Percentiles rank a stretch among this genome's conserved stretches.
These are phyloP conservation scores for Ormyrus nitidulus DNA, from an alignment of 2,888 invertebrate genomes.

Conservation along the genomic window DNA sequence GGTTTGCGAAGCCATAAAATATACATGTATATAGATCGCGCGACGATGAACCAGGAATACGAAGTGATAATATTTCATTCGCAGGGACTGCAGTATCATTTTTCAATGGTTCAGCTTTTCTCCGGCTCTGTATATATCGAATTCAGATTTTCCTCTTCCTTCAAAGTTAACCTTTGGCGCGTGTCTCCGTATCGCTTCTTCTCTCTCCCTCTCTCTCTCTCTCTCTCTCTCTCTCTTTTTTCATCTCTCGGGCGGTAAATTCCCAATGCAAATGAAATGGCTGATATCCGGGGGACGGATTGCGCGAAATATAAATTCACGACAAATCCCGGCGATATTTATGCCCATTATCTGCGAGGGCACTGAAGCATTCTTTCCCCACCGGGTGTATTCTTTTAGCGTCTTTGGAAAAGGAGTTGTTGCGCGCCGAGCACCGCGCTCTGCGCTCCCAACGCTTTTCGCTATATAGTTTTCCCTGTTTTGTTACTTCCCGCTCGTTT, in stretches of 20 bases:
- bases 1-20: not conserved
- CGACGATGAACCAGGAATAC: conserved; percentile 50
- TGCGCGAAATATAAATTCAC: conserved; percentile 71
- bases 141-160: conserved; percentile 54
- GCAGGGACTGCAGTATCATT: conserved; percentile 67
- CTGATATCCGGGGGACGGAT: conserved; percentile 63
- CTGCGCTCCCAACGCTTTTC: not conserved
- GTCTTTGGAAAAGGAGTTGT: too few relatives aligned
- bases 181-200: not conserved
- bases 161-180: conserved; percentile 58
- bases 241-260: conserved; percentile 67
- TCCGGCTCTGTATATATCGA: conserved; percentile 63
- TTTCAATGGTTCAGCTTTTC: conserved; percentile 69
- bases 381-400: too few relatives aligned
- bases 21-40: conserved; percentile 22
- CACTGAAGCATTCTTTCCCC: conserved; percentile 10
- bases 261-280: conserved; percentile 73
- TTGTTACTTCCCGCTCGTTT: too few relatives aligned
- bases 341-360: conserved; percentile 69
- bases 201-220: not conserved
- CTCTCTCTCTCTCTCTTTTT: conserved; percentile 52
- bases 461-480: not conserved
- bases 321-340: conserved; percentile 70
- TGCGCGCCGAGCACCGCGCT: not conserved
- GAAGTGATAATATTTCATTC: conserved; percentile 71